A percentile compares a stretch with the other conserved stretches of the same genome.
Evolutionary conservation across 2,797 vertebrate genomes (phyloP).

Genomic region (Intellagama lesueurii): DNA sequence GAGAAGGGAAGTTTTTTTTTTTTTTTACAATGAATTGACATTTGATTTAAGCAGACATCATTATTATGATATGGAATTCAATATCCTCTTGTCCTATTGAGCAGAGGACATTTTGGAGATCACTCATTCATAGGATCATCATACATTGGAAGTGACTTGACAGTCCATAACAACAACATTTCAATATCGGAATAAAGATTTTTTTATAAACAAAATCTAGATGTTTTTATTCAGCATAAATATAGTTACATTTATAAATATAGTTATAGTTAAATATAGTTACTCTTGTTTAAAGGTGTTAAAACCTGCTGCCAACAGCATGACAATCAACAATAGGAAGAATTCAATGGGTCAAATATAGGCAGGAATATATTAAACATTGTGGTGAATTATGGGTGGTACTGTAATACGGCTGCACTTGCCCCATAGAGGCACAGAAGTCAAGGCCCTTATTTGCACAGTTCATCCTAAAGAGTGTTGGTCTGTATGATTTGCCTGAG

Average conservation of each 20-base stretch:
- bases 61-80: neutral
- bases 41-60: neutral
- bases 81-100: neutral
- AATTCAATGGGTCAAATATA: neutral
- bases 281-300: neutral
- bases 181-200: neutral
- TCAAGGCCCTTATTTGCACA: neutral
- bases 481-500: neutral
- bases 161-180: no score
- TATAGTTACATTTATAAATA: neutral
- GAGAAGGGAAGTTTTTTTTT: conserved; percentile 1
- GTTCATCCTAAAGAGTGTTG: neutral
- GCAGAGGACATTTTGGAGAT: no score
- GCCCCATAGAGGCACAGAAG: neutral
- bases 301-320: neutral
- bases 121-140: no score
- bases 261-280: no score
- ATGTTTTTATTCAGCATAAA: neutral
- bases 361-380: neutral
- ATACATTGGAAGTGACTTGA: no score
- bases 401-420: neutral
- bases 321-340: neutral
- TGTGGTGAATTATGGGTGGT: neutral
- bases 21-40: neutral
- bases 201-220: neutral